These are phyloP conservation scores for Oligia latruncula DNA, from an alignment of 2,888 invertebrate species.

Conservation along the genomic window DNA sequence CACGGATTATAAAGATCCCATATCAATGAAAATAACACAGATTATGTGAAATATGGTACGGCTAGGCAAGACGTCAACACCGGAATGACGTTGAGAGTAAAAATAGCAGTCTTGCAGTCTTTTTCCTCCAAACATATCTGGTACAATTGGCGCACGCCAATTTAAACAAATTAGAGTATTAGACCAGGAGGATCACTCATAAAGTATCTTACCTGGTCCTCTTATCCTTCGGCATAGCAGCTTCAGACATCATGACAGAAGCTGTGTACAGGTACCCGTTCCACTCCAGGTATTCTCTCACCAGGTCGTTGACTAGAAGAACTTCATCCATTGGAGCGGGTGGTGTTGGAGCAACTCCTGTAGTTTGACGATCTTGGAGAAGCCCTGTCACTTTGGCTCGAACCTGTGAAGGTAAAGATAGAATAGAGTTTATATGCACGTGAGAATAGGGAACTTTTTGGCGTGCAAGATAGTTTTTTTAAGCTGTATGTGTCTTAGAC, in stretches of 20 bases:
- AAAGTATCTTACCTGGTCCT: constrained; percentile 62
- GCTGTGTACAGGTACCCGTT: constrained; percentile 92
- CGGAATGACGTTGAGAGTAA: background rate
- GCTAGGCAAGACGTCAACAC: background rate
- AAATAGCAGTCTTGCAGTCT: too few relatives aligned
- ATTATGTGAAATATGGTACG: background rate
- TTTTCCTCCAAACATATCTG: background rate
- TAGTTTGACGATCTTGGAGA: constrained; percentile 77
- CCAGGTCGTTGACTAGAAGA: constrained; percentile 91
- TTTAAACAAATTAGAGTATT: background rate
- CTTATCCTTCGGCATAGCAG: constrained; percentile 77
- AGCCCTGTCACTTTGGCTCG: constrained; percentile 83
- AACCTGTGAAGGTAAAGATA: constrained; percentile 70
- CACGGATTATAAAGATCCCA: background rate
- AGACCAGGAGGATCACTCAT: background rate
- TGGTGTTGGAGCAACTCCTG: constrained; percentile 67
- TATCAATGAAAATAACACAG: background rate
- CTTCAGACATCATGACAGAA: constrained; percentile 88
- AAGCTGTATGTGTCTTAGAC: background rate
- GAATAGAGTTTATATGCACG: background rate
- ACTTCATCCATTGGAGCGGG: constrained; percentile 80
- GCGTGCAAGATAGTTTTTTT: background rate
- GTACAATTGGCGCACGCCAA: background rate
- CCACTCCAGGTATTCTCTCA: constrained; percentile 93
- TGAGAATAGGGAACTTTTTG: background rate